Evolutionary conservation across 64 coral and sea anemone species (phyloP).

Genomic region (Montipora foliosa): DNA sequence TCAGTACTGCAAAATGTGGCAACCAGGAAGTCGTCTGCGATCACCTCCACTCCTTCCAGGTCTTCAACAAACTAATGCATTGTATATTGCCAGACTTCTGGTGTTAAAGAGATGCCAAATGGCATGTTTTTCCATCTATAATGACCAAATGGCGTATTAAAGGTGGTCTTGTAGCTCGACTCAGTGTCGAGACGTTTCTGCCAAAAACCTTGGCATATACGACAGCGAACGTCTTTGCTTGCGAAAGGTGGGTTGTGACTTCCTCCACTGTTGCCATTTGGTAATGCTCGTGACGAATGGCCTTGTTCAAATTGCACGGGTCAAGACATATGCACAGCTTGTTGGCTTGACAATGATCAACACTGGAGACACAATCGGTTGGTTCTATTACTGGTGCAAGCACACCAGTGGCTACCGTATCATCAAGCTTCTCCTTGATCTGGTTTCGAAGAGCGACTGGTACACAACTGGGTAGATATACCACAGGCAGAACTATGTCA

Average conservation of each 20-base stretch:
- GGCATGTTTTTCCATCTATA: not conserved
- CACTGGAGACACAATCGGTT: not conserved
- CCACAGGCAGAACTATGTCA: constrained; percentile 46
- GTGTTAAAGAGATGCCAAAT: not conserved
- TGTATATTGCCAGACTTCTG: not conserved
- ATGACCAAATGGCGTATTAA: not conserved
- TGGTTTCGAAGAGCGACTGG: constrained; percentile 40
- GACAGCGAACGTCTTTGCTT: not conserved
- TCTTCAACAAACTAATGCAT: constrained; percentile 37
- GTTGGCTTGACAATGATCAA: no score
- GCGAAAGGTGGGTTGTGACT: not conserved
- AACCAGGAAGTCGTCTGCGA: not conserved
- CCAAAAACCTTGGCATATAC: constrained; percentile 1
- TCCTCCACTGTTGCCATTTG: not conserved
- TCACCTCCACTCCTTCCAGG: not conserved
- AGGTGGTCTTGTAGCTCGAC: constrained; percentile 28
- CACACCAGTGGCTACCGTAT: not conserved
- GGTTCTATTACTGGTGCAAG: not conserved
- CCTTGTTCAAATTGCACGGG: no score
- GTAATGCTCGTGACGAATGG: no score
- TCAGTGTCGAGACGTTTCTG: not conserved
- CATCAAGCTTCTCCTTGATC: not conserved
- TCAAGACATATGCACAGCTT: no score
- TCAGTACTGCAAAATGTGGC: no score
- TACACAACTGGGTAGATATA: constrained; percentile 60